Evolutionary conservation across 2,888 invertebrate species (phyloP), one percentile per base, ranked within the genome.

Genomic region (Hydropsyche betteni): DNA sequence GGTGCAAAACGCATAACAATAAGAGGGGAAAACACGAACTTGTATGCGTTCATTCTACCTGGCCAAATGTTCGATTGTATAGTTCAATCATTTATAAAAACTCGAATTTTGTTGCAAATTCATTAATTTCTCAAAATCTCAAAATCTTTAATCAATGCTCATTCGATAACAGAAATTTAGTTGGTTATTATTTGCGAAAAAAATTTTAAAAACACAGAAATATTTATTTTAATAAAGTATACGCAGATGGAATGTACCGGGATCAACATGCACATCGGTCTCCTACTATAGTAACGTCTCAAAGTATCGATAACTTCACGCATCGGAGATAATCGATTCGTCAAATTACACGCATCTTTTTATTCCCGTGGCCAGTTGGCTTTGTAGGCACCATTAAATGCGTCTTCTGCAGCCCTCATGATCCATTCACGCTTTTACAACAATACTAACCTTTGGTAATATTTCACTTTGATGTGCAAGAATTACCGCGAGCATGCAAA

Each of bases 291-390:
- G 44, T 10, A 44, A 44, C 44, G 10, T 44, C 44, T 44, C 44
- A 44, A 44, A 44, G 44, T 44, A 44, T 44, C 78, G 58, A 76
- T 76, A 74, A 71, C 75, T 76, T 76, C 76, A 79, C 79, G 79
- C 79, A 74, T 74, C 74, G 55, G 4, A 55, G 55, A 73, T 79
- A 79, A 79, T 79, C 79, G 79, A 79, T 79, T 79, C 76, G 44
- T 72, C 72, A 71, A 79, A 77, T 79, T 77, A 76, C 76, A 74
- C 73, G 58, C 74, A 71, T 61, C 79, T 70, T 68, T 78, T 58
- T 76, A 38, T 50, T 51, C 36, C 52, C 10, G 14, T 52, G 50
- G 44, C 70, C 70, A 53, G 14, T 34, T 68, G 33, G n/a, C 55
- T 52, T 70, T 70, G 70, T 70, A 53, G 44, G 4, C 16, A 52